Evolutionary conservation across 2,888 invertebrate genomes (phyloP).

Genomic region (Nomada hirtipes): DNA sequence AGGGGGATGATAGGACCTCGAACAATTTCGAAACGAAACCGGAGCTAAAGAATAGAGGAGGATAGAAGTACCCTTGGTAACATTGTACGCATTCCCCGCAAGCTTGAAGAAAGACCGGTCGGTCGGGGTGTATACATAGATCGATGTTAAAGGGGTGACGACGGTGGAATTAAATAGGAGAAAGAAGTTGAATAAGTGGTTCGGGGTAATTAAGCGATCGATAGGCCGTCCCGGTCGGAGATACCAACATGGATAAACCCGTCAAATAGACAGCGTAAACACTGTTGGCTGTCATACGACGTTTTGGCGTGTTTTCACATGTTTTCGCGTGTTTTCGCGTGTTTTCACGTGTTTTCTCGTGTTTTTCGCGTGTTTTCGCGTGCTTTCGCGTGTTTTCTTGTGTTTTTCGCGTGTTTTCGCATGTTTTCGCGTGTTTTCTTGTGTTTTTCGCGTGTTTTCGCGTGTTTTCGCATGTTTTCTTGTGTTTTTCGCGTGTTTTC

Average conservation of each 20-base stretch:
- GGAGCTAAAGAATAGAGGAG: not conserved
- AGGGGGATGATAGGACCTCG: not conserved
- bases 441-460: conserved; percentile 8
- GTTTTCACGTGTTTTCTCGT: too few relatives aligned
- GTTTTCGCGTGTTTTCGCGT: not conserved
- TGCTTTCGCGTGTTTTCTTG: too few relatives aligned
- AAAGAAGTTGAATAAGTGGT: conserved; percentile 57
- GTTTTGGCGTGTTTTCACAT: conserved; percentile 50
- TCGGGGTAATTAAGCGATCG: conserved; percentile 62
- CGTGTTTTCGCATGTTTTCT: conserved; percentile 52
- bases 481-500: not conserved
- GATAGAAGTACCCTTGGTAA: not conserved
- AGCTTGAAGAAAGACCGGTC: not conserved
- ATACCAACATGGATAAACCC: conserved; percentile 48
- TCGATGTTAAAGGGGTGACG: conserved; percentile 13
- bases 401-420: too few relatives aligned
- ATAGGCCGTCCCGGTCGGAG: conserved; percentile 46
- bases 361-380: too few relatives aligned
- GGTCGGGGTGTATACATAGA: not conserved
- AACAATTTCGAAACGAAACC: conserved; percentile 9
- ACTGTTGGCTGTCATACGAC: conserved; percentile 62
- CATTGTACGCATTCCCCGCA: not conserved
- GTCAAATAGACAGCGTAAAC: conserved; percentile 58
- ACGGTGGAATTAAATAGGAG: conserved; percentile 34
- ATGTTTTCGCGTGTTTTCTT: too few relatives aligned